Evolutionary conservation across 1,140 invertebrate genomes (phyloP).

Genomic region (Trinorchestia longiramus): DNA sequence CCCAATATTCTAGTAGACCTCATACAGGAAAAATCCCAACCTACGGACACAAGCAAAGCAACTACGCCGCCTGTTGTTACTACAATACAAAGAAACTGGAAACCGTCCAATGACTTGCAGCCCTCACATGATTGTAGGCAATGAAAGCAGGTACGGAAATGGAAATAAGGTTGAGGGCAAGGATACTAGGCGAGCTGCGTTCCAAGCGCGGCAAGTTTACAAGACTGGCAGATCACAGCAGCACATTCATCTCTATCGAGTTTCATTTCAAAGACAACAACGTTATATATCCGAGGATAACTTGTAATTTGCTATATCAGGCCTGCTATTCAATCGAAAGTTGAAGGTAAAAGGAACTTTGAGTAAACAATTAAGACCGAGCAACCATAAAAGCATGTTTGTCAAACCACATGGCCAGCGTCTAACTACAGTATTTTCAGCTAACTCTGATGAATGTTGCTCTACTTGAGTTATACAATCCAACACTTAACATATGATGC

Average conservation of each 20-base stretch:
- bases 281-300: not conserved
- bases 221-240: not conserved
- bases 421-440: not conserved
- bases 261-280: not conserved
- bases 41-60: not conserved
- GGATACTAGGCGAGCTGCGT: not conserved
- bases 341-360: not conserved
- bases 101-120: not conserved
- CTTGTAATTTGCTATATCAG: not conserved
- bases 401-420: not conserved
- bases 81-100: not conserved
- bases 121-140: not conserved
- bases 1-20: not conserved
- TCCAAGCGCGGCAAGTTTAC: not conserved
- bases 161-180: not conserved
- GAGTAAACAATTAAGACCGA: not conserved
- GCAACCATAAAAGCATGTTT: not conserved
- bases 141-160: not conserved
- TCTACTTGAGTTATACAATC: not conserved
- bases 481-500: not conserved
- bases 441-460: not conserved
- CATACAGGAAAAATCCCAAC: not conserved
- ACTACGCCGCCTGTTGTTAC: not conserved
- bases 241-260: not conserved
- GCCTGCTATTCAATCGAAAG: not conserved